These are phyloP conservation scores for Trichogramma pretiosum DNA, from an alignment of 1,140 invertebrate genomes.

Conservation along the genomic window DNA sequence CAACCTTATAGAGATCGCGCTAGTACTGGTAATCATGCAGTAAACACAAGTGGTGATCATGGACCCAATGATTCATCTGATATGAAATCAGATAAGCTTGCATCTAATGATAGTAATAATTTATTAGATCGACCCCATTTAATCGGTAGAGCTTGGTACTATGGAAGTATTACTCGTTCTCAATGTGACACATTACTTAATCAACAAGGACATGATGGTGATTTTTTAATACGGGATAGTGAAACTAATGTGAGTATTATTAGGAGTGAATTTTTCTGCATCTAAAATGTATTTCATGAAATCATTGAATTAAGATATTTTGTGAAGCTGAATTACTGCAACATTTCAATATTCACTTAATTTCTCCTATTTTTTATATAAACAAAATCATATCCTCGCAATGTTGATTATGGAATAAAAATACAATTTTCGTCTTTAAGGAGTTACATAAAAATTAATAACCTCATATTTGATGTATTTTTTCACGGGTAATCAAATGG, in stretches of 20 bases:
- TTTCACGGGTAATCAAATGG: no score
- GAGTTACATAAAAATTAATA: no score
- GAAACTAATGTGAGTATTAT: slow-evolving; percentile 87
- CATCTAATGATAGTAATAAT: slow-evolving; percentile 9
- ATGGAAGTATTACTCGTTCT: slow-evolving; percentile 85
- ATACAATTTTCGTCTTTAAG: no score
- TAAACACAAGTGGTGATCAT: slow-evolving; percentile 43
- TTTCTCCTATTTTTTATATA: no score
- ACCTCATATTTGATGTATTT: no score
- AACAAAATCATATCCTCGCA: no score
- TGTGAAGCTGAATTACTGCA: no score
- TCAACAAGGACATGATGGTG: slow-evolving; percentile 89
- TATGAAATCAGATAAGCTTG: slow-evolving; percentile 2
- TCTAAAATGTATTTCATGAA: no score
- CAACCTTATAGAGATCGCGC: slow-evolving; percentile 64
- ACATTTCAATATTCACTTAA: no score
- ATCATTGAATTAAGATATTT: no score
- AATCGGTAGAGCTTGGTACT: slow-evolving; percentile 88
- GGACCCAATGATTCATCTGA: slow-evolving; percentile 9
- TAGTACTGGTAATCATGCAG: slow-evolving; percentile 29
- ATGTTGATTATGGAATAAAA: no score
- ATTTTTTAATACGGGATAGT: slow-evolving; percentile 96
- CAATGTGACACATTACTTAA: slow-evolving; percentile 92
- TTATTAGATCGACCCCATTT: slow-evolving; percentile 58
- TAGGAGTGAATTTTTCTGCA: no score